Evolutionary conservation across 1,140 invertebrate genomes (phyloP), one percentile per base, ranked within the genome.

Genomic region (Oryzaephilus surinamensis): DNA sequence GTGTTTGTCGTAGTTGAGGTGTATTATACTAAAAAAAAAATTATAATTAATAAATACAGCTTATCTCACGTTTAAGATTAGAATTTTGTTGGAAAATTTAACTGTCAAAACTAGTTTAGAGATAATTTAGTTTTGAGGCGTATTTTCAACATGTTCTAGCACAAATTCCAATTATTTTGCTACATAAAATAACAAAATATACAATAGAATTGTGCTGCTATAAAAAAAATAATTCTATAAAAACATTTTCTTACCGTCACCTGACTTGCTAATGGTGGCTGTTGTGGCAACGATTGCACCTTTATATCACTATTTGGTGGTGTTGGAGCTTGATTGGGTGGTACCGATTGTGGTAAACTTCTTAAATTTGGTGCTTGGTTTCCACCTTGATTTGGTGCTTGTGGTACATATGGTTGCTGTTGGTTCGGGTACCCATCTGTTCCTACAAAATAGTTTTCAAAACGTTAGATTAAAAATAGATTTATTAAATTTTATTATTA

Each of bases 301-400:
- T 62, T 62, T 20, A 62, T 17, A 28, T 62, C 60, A 26, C 41
- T 46, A 28, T 54, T 60, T 16, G 60, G 58, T 19, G 60, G 60
- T 15, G 60, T 61, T 3, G 60, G 58, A 10, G 60, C 38, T 45
- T 62, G 58, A 37, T 54, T 62, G 12, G 60, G 60, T 27, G 58
- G 60, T 21, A 46, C 54, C 7, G 55, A 46, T 28, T 48, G 51
- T 36, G 49, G 42, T 45, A 54, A 49, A 26, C 48, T 49, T 42
- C 58, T 49, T 29, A 59, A 32, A 24, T 23, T 37, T 14, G 42
- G 53, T 31, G 51, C 57, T 42, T 57, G 57, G 27, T 49, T 57
- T 24, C 46, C 48, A 11, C 33, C 49, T 36, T 55, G 58, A 20
- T 53, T 51, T n/a, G 51, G 43, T 26, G 46, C 46, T 36, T 46